Evolutionary conservation across 2,888 invertebrate genomes (phyloP).

Genomic region (Pteria penguin): DNA sequence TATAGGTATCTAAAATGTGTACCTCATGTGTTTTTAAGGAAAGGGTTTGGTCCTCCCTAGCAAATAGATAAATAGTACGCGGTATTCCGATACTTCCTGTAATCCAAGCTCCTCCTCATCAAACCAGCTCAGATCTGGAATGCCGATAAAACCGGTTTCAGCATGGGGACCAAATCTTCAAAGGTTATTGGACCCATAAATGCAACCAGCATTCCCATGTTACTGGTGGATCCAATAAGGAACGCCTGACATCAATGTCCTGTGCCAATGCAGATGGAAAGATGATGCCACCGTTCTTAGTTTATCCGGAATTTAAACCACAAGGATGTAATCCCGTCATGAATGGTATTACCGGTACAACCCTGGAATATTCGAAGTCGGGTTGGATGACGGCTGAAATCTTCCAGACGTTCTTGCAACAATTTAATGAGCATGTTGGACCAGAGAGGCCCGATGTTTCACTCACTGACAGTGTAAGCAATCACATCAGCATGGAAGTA

Average conservation of each 20-base stretch:
- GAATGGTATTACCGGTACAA: conserved; percentile 30
- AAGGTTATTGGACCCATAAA: conserved; percentile 30
- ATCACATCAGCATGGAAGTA: conserved; percentile 32
- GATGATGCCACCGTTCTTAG: background rate
- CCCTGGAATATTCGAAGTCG: conserved; percentile 38
- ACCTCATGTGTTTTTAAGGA: too few species aligned
- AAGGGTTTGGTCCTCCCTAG: too few species aligned
- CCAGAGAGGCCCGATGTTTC: conserved; percentile 43
- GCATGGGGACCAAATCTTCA: conserved; percentile 27
- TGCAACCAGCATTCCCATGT: conserved; percentile 36
- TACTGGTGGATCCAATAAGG: conserved; percentile 32
- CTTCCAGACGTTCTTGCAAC: conserved; percentile 29
- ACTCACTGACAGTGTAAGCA: conserved; percentile 46
- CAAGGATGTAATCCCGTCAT: conserved; percentile 31
- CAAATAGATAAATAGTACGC: background rate
- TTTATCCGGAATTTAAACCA: conserved; percentile 40
- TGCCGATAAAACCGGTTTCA: conserved; percentile 41
- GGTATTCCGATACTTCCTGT: conserved; percentile 27
- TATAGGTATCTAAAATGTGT: too few species aligned
- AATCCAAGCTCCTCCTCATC: conserved; percentile 3
- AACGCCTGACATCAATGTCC: background rate
- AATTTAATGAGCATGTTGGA: conserved; percentile 37
- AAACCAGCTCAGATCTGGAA: conserved; percentile 32
- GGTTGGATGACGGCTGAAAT: conserved; percentile 42
- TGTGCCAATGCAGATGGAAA: background rate